Percentiles rank a stretch among this genome's conserved stretches.
phyloP scores from a whole-genome alignment of 53 echinoderm and acorn worm species.

The Actinopyga echinites region DNA sequence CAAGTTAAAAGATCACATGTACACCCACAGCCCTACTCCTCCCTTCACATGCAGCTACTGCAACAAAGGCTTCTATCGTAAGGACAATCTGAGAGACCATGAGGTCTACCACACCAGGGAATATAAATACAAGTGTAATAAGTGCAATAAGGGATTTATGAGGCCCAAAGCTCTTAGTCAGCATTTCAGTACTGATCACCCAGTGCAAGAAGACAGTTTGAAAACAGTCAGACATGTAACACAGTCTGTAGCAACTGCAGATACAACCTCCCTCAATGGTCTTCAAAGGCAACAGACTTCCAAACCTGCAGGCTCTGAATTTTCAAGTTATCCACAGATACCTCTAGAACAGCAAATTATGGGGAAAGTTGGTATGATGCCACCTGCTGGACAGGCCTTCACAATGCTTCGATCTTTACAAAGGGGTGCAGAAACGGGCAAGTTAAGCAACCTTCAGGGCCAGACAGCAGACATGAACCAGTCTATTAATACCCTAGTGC shows the following conservation, averaged over 20 bases:
- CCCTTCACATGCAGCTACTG: slow-evolving; percentile 76
- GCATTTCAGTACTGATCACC: slow-evolving; percentile 71
- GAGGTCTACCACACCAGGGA: slow-evolving; percentile 83
- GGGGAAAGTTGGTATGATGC: neutral
- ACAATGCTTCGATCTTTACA: neutral
- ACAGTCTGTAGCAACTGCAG: neutral
- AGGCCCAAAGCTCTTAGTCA: slow-evolving; percentile 77
- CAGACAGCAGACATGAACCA: neutral
- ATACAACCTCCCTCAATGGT: neutral
- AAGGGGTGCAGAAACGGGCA: slow-evolving; percentile 10
- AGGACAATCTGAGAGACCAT: slow-evolving; percentile 86
- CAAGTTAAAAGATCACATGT: slow-evolving; percentile 81
- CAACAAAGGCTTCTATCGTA: slow-evolving; percentile 82
- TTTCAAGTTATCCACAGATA: neutral
- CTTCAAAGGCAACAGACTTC: neutral
- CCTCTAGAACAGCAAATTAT: slow-evolving; percentile 6
- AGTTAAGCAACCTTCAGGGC: neutral
- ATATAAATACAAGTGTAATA: slow-evolving; percentile 73
- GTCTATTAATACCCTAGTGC: slow-evolving; percentile 19
- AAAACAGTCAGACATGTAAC: neutral
- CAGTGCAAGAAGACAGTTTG: neutral
- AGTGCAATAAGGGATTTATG: slow-evolving; percentile 85
- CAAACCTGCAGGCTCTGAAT: neutral
- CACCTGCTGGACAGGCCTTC: neutral
- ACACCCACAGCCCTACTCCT: slow-evolving; percentile 69